phyloP scores from a whole-genome alignment of 2,888 invertebrate genomes.

The Eupeodes luniger region DNA sequence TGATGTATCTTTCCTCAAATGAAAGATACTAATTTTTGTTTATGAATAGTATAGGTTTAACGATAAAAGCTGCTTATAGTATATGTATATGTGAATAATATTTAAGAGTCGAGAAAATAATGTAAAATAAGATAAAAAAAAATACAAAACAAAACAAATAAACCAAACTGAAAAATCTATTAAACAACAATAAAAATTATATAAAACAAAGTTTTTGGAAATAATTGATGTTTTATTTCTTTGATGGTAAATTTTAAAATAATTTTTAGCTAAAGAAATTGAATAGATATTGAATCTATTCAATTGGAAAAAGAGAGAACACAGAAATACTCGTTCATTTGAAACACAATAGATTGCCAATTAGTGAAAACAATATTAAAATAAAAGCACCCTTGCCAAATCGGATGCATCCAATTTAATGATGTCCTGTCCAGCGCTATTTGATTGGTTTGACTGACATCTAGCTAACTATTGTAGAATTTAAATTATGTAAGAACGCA shows the following conservation, averaged over 20 bases:
- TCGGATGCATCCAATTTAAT: background rate
- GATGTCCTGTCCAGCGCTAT: background rate
- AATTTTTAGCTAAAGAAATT: background rate
- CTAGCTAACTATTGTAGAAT: background rate
- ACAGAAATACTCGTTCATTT: background rate
- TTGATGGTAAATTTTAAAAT: too few relatives aligned
- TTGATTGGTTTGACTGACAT: background rate
- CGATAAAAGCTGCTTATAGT: conserved; percentile 33
- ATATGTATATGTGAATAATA: conserved; percentile 68
- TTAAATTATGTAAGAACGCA: background rate
- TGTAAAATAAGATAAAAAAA: conserved; percentile 64
- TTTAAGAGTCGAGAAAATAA: conserved; percentile 54
- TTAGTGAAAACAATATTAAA: background rate
- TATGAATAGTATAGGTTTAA: conserved; percentile 21
- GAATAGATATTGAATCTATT: background rate
- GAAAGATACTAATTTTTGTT: background rate
- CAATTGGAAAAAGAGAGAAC: too few relatives aligned
- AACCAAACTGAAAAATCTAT: conserved; percentile 47
- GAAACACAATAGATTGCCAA: background rate
- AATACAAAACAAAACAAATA: background rate
- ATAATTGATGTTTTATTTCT: conserved; percentile 14
- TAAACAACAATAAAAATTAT: conserved; percentile 63
- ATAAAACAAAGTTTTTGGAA: conserved; percentile 47
- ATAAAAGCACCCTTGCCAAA: background rate
- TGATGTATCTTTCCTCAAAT: background rate